These are phyloP conservation scores for Discoglossus pictus DNA, from an alignment of 2,797 vertebrate genomes.

Conservation along the genomic window DNA sequence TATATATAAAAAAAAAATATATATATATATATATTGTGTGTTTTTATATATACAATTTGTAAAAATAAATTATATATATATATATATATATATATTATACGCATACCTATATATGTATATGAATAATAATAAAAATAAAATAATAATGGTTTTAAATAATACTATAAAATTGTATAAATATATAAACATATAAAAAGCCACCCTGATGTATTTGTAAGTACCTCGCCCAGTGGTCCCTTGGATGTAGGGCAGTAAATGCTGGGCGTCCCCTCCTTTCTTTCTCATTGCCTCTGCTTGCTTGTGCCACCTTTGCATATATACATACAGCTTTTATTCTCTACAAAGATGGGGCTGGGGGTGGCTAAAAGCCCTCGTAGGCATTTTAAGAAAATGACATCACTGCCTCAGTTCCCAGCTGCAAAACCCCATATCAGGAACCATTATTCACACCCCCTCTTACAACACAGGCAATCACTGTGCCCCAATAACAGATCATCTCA, in stretches of 20 bases:
- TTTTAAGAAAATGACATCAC: constrained; percentile 61
- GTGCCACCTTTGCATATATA: constrained; percentile 50
- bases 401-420: constrained; percentile 20
- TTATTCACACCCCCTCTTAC: constrained; percentile 5
- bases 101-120: too few species aligned
- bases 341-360: constrained; percentile 44
- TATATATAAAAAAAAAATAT: too few species aligned
- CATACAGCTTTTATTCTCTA: constrained; percentile 39
- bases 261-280: constrained; percentile 34
- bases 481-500: not conserved
- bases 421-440: constrained; percentile 41
- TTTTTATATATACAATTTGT: too few species aligned
- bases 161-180: too few species aligned
- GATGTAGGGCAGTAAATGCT: constrained; percentile 8
- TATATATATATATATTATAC: too few species aligned
- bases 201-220: too few species aligned
- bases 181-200: too few species aligned
- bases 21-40: too few species aligned
- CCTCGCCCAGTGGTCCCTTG: too few species aligned
- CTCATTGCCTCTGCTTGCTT: constrained; percentile 33
- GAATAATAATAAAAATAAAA: too few species aligned
- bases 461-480: constrained; percentile 47
- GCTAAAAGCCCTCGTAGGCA: constrained; percentile 54
- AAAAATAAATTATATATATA: too few species aligned
- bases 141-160: too few species aligned